Evolutionary conservation across 1,140 invertebrate species (phyloP), one percentile per base, ranked within the genome.

Genomic region (Brachionus manjavacas): DNA sequence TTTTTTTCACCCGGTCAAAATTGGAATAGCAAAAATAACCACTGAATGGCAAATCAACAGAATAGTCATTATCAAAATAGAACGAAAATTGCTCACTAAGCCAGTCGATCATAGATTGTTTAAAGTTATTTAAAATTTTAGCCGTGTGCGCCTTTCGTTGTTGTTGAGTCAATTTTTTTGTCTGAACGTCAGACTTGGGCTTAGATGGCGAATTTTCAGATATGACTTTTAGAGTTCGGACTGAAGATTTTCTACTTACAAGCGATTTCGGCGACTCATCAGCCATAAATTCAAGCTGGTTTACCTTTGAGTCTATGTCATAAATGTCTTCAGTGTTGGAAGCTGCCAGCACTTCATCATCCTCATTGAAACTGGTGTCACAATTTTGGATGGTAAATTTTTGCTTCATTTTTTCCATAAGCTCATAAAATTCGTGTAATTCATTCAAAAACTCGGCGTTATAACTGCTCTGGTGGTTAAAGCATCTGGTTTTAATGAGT

Each of bases 131-230:
- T 76, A 76, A 76, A 49, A 25, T 23, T 46, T 76, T 81, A 14
- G 79, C 60, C 20, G n/a, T 81, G 14, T 60, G 79, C 3, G 35
- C 14, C 60, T 81, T 60, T 81, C 35, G 23, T 66, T 81, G 79
- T 12, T 60, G 52, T 39, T 60, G 72, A 12, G 8, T 76, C 8
- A 76, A 25, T 3, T 16, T 12, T 43, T 25, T 39, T 16, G 46
- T 16, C 16, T 46, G 55, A 23, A 55, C n/a, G 3, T 46, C 9
- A 11, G 46, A 64, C 28, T 64, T 55, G 66, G 28, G 66, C 64
- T 81, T 81, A 23, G 79, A 64, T 64, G 79, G 79, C 20, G 79
- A 81, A 68, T 81, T 81, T 81, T 81, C 79, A 68, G 52, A 81
- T 64, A 81, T 60, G n/a, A 46, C 64, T 68, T 81, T 81, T 20